Evolutionary conservation across 2,888 invertebrate species (phyloP), one percentile per base, ranked within the genome.

Genomic region (Drosophila affinis): DNA sequence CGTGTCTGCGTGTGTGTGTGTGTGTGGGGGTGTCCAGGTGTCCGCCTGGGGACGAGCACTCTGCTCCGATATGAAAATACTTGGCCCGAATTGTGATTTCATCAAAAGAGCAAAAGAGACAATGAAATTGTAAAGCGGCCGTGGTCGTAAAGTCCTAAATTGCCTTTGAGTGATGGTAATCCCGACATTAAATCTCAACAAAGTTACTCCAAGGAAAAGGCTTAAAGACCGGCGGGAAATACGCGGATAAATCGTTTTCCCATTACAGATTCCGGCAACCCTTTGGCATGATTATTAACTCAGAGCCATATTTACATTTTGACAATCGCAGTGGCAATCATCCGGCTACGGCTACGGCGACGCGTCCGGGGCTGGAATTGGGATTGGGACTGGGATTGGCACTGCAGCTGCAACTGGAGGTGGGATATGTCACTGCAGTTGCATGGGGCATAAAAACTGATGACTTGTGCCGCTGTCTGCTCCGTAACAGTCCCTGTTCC

Each of bases 61-160:
- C 32, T 88, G 81, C 29, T 29, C 9, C 29, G 29, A 27, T 27
- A 7, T 7, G 9, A 7, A 27, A 27, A 9, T 9, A 27, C 87
- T 88, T 81, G 76, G 71, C 68, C 72, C 79, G 75, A 83, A 88
- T 88, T 88, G 88, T 87, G 81, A 86, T 86, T 86, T 74, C 89
- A 86, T 88, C 89, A 88, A 88, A 76, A 81, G 79, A 77, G 79
- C 71, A 80, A 69, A 86, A 65, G 73, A 83, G 72, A 74, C 76
- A 87, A 76, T 79, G 72, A 82, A 76, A 82, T 71, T 54, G 64
- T 56, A 59, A 27, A 2, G 29, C 10, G 39, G 39, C 6, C 39
- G 14, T 14, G 39, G 39, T 48, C 56, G 24, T 68, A 68, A 67
- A 67, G n/a, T 27, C 14, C 9, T 3, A 24, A 34, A 58, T 18